These are phyloP conservation scores for Tenualosa thibaudeaui DNA, from an alignment of 2,797 vertebrate genomes.

Conservation along the genomic window DNA sequence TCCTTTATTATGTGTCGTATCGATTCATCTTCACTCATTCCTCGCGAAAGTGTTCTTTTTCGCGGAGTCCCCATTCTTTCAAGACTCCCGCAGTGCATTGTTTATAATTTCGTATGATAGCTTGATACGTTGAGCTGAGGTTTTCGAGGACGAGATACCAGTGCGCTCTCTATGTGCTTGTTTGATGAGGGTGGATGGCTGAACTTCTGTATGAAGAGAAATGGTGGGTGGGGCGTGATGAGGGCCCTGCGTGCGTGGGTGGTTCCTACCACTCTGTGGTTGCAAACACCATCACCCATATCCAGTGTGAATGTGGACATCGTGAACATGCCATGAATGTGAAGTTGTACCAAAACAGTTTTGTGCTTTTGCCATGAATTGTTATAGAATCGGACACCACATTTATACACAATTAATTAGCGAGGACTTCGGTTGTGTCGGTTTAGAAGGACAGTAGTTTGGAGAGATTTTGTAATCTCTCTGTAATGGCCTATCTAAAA, in stretches of 20 bases:
- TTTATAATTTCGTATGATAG: background rate
- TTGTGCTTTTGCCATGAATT: no score
- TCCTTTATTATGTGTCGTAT: constrained; percentile 75
- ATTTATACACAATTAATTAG: no score
- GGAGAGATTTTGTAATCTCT: no score
- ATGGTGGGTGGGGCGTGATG: constrained; percentile 20
- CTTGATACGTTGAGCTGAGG: background rate
- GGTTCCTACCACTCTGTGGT: background rate
- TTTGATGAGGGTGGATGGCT: background rate
- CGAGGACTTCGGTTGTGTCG: no score
- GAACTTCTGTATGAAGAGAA: constrained; percentile 14
- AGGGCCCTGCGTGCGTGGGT: constrained; percentile 5
- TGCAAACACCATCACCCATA: background rate
- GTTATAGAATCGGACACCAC: no score
- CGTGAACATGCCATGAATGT: background rate
- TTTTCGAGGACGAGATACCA: background rate
- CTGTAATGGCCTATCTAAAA: no score
- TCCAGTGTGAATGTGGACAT: background rate
- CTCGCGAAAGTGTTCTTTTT: constrained; percentile 71
- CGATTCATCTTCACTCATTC: constrained; percentile 78
- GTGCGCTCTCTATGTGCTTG: background rate
- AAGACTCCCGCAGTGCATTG: constrained; percentile 68
- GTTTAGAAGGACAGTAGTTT: no score
- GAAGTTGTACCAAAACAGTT: background rate
- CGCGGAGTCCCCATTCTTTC: constrained; percentile 70